Conservation (phyloP, 1,140 invertebrate species). For the Tetraneura akinire region DNA sequence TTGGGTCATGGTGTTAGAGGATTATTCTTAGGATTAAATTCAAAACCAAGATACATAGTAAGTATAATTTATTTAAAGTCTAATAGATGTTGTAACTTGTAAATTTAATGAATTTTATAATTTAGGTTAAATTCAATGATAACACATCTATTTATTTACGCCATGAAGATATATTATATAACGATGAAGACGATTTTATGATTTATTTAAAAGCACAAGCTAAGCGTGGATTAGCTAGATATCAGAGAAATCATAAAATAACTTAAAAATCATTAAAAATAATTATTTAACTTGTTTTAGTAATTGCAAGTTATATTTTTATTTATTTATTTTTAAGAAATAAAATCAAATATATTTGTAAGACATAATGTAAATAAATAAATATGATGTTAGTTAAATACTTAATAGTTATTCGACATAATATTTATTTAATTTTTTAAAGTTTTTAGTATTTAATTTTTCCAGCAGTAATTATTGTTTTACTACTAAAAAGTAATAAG, state of each 20-base stretch:
- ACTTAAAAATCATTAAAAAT: not conserved
- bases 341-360: no score
- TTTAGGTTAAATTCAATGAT: conserved; percentile 10
- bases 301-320: no score
- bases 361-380: no score
- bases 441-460: no score
- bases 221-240: not conserved
- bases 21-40: not conserved
- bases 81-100: not conserved
- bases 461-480: no score
- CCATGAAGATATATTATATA: not conserved
- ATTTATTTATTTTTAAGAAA: no score
- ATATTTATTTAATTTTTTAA: no score
- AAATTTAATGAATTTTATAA: not conserved
- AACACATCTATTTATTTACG: not conserved
- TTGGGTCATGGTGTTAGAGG: not conserved
- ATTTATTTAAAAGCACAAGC: not conserved
- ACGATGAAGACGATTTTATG: not conserved
- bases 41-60: not conserved
- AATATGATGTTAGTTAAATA: no score
- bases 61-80: not conserved
- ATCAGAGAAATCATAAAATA: not conserved
- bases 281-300: not conserved
- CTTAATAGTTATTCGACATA: no score
- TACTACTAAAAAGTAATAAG: no score